Conservation (phyloP, 2,113 vertebrate species). For the Daphoenositta chrysoptera region DNA sequence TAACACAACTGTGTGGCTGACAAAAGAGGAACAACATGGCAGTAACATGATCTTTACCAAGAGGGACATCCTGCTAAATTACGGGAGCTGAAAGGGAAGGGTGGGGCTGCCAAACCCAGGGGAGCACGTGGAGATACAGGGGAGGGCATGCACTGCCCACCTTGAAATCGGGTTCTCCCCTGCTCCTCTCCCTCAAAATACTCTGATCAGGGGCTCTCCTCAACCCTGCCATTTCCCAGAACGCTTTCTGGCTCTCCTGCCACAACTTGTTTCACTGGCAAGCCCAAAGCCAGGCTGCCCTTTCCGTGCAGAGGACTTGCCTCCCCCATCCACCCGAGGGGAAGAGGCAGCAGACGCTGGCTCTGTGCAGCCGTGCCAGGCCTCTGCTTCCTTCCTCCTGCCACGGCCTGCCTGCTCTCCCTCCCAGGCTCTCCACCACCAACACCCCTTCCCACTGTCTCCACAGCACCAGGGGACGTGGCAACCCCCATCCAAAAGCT, state of each 20-base stretch:
- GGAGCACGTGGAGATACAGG: accelerated
- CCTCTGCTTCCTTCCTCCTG: background rate
- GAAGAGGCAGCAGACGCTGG: accelerated
- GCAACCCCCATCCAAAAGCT: background rate
- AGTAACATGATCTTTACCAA: background rate
- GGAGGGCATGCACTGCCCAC: background rate
- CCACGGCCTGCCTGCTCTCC: accelerated
- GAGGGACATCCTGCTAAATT: background rate
- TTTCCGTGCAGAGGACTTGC: background rate
- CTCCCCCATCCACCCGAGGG: accelerated
- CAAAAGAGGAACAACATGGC: background rate
- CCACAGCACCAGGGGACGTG: no score
- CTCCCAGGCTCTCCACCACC: accelerated
- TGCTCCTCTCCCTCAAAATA: background rate
- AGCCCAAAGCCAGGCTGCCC: background rate
- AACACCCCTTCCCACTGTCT: background rate
- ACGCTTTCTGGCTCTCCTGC: background rate
- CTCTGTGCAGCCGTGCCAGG: background rate
- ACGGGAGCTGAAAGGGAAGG: background rate
- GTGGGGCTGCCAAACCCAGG: background rate
- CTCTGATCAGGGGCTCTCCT: background rate
- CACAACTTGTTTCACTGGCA: background rate
- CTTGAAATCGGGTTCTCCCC: accelerated
- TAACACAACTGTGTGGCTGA: background rate
- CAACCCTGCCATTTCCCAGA: accelerated